Percentiles rank a stretch among this genome's conserved stretches.
Conservation (phyloP, 2,113 vertebrate genomes). For the Ptilorrhoa leucosticta region DNA sequence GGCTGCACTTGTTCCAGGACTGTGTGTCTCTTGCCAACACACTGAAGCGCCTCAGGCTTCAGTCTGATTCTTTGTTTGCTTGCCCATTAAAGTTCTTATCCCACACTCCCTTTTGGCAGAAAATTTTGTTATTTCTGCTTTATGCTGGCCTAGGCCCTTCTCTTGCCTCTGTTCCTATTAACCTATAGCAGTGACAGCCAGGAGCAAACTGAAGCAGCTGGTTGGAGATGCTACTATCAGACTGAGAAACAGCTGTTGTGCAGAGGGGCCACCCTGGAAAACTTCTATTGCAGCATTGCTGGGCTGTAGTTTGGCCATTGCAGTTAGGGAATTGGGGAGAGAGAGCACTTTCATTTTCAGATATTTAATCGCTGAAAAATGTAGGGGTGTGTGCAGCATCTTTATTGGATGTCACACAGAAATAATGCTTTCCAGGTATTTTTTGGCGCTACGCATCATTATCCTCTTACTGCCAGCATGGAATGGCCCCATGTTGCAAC, state of each 20-base stretch:
- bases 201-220: slow-evolving; percentile 64
- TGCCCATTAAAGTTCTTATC: slow-evolving; percentile 65
- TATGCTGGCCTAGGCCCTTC: slow-evolving; percentile 39
- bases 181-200: slow-evolving; percentile 55
- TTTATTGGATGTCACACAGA: slow-evolving; percentile 46
- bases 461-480: slow-evolving; percentile 50
- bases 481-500: slow-evolving; percentile 50
- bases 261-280: slow-evolving; percentile 59
- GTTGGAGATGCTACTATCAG: slow-evolving; percentile 50
- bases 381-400: slow-evolving; percentile 9
- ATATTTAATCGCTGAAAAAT: slow-evolving; percentile 60
- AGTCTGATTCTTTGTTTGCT: slow-evolving; percentile 37
- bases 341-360: slow-evolving; percentile 27
- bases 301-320: slow-evolving; percentile 18
- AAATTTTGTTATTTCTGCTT: slow-evolving; percentile 40
- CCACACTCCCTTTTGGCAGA: slow-evolving; percentile 39
- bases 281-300: slow-evolving; percentile 26
- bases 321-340: slow-evolving; percentile 22
- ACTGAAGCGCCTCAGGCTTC: slow-evolving; percentile 51
- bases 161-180: slow-evolving; percentile 48
- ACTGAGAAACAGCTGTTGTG: slow-evolving; percentile 60
- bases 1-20: slow-evolving; percentile 43
- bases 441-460: neutral
- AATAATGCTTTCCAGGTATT: slow-evolving; percentile 53
- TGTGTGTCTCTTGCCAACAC: slow-evolving; percentile 28